A percentile compares a stretch with the other conserved stretches of the same genome.
These are phyloP conservation scores for Xanthia togata DNA, from an alignment of 2,888 invertebrate genomes.

Conservation along the genomic window DNA sequence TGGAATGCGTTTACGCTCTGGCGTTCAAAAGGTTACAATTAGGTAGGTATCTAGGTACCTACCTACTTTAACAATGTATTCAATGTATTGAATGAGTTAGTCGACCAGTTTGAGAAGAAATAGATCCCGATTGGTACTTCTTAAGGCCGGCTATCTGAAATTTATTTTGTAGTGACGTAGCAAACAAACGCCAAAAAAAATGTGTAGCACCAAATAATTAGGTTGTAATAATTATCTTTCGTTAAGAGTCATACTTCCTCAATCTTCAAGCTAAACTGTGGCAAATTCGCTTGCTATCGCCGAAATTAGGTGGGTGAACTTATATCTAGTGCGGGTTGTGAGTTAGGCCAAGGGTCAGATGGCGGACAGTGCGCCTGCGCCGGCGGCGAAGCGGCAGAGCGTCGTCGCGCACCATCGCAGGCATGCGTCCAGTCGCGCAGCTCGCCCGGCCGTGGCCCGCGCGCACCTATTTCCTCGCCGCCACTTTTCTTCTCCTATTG, in stretches of 20 bases:
- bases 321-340: constrained; percentile 85
- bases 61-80: neutral
- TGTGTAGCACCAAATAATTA: constrained; percentile 37
- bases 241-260: constrained; percentile 75
- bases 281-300: constrained; percentile 82
- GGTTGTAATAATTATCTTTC: constrained; percentile 65
- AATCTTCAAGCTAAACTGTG: constrained; percentile 74
- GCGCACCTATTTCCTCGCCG: constrained; percentile 32
- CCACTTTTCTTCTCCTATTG: constrained; percentile 46
- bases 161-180: constrained; percentile 15
- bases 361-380: constrained; percentile 78
- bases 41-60: neutral
- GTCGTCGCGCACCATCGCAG: constrained; percentile 79
- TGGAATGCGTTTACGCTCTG: too few species aligned
- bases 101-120: neutral
- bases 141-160: neutral
- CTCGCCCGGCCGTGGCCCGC: constrained; percentile 60
- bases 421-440: constrained; percentile 79
- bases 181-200: constrained; percentile 3
- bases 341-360: constrained; percentile 84
- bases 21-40: too few species aligned
- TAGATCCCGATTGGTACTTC: constrained; percentile 1
- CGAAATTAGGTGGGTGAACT: constrained; percentile 89
- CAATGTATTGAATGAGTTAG: neutral
- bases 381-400: constrained; percentile 76